Conservation (phyloP, 1,140 invertebrate genomes). For the Anoplolepis gracilipes region DNA sequence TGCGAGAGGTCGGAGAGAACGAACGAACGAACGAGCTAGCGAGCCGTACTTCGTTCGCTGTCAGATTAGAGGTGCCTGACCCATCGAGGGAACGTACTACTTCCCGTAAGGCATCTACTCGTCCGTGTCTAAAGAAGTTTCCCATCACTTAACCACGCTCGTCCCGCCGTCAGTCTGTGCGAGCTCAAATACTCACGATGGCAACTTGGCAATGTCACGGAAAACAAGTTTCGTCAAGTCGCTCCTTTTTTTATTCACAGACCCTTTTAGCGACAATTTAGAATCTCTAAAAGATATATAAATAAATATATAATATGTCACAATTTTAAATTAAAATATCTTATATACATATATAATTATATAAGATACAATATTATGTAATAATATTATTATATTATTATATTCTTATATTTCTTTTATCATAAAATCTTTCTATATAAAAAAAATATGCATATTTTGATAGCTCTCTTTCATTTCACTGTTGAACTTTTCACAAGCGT, state of each 20-base stretch:
- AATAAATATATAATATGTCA: too few relatives aligned
- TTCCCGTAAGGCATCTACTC: constrained; percentile 33
- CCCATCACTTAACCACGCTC: constrained; percentile 33
- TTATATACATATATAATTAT: too few relatives aligned
- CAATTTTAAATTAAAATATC: too few relatives aligned
- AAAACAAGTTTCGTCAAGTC: background rate
- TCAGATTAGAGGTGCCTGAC: constrained; percentile 74
- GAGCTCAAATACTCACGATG: constrained; percentile 18
- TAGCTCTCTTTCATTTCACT: background rate
- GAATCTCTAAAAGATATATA: too few relatives aligned
- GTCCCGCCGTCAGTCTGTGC: constrained; percentile 15
- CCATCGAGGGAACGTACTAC: constrained; percentile 61
- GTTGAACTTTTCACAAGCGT: background rate
- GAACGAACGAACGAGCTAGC: background rate
- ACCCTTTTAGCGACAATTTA: background rate
- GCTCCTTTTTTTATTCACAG: background rate
- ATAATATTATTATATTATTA: background rate
- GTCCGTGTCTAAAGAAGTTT: constrained; percentile 15
- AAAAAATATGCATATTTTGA: background rate
- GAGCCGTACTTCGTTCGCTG: constrained; percentile 31
- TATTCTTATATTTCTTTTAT: background rate
- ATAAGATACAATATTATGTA: too few relatives aligned
- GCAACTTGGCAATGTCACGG: background rate
- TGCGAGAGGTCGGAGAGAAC: background rate
- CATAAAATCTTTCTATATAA: too few relatives aligned